These are phyloP conservation scores for Umimayanthus kanabou DNA, from an alignment of 92 coral and sea anemone species.

Conservation along the genomic window DNA sequence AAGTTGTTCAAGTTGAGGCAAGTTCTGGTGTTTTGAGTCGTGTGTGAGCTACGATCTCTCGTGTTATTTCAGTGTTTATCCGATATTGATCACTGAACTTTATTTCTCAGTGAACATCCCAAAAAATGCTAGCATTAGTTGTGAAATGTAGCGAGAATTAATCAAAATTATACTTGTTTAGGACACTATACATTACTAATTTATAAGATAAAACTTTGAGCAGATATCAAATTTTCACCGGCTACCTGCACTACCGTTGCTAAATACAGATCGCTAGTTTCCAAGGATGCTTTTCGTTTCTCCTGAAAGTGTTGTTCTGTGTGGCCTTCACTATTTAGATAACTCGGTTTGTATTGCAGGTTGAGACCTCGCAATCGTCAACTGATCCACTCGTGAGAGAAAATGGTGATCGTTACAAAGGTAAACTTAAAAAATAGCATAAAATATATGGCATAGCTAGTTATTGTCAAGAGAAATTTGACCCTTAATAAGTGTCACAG, in stretches of 20 bases:
- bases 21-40: not conserved
- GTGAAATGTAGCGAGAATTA: constrained; percentile 5
- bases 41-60: not conserved
- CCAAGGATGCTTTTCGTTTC: constrained; percentile 5
- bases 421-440: not conserved
- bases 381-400: constrained; percentile 5
- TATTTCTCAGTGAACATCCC: not conserved
- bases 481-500: constrained; percentile 11
- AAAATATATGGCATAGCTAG: not conserved
- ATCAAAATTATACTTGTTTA: constrained; percentile 17
- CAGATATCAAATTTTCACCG: constrained; percentile 21
- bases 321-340: not conserved
- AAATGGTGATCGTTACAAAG: constrained; percentile 45
- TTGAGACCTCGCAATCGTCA: not conserved
- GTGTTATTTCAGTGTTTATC: not conserved
- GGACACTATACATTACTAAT: constrained; percentile 9
- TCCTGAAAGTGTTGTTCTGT: not conserved
- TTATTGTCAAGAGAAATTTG: constrained; percentile 23
- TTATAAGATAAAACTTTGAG: not conserved
- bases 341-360: constrained; percentile 14
- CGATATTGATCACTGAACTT: constrained; percentile 2
- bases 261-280: constrained; percentile 8
- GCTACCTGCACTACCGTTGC: constrained; percentile 19
- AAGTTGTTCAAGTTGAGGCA: not conserved
- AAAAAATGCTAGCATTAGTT: not conserved